Conservation (phyloP, 2,888 invertebrate genomes). For the Iphiclides podalirius region DNA sequence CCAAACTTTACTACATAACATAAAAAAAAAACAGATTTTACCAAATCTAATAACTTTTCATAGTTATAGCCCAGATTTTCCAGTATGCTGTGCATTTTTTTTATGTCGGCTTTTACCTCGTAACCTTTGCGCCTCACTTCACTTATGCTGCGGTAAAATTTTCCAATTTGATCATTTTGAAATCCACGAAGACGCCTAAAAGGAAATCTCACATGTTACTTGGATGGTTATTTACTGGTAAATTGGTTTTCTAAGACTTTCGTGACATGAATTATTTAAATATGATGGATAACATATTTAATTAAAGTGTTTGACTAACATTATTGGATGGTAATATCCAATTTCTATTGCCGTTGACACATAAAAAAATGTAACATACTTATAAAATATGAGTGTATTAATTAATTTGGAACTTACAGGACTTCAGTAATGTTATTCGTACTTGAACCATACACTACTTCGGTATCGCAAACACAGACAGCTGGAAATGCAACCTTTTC, state of each 20-base stretch:
- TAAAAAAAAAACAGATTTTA: too few species aligned
- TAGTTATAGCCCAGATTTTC: constrained; percentile 50
- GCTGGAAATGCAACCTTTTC: constrained; percentile 57
- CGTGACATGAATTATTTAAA: too few species aligned
- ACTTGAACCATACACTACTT: constrained; percentile 47
- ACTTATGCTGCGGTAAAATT: constrained; percentile 53
- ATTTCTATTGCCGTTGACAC: too few species aligned
- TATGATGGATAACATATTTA: too few species aligned
- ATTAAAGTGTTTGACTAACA: too few species aligned
- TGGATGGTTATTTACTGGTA: too few species aligned
- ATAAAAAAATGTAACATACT: too few species aligned
- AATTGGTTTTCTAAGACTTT: too few species aligned
- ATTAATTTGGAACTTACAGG: constrained; percentile 46
- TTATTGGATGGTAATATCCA: too few species aligned
- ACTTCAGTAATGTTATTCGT: constrained; percentile 50
- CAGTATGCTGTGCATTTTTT: constrained; percentile 54
- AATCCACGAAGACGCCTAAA: constrained; percentile 50
- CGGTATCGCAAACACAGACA: constrained; percentile 51
- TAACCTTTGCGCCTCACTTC: constrained; percentile 38
- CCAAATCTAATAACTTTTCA: constrained; percentile 41
- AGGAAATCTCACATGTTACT: constrained; percentile 1
- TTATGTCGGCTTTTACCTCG: constrained; percentile 35
- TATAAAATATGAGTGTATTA: background rate
- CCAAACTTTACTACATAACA: too few species aligned
- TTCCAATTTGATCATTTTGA: constrained; percentile 40